Base-by-base conservation (phyloP, 2,113 vertebrate species). In the Pachycephala philippinensis region DNA sequence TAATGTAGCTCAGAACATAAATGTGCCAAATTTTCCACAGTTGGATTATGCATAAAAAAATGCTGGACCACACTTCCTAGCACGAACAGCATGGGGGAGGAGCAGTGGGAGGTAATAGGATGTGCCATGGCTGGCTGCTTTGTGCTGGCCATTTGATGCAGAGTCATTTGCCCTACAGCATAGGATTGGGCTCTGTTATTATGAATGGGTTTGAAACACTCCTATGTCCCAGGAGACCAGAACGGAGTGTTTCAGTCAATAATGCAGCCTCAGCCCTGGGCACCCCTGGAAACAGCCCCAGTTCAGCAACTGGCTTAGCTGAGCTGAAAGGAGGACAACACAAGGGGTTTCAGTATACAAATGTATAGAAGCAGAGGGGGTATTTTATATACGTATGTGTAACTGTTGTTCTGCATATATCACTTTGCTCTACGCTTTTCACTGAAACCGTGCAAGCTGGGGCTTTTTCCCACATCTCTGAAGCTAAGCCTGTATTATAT, bases 141-240 rank as follows among this genome's bases (percentile, higher is more conserved):
- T 95, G 77, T 92, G 80, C 74, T 76, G 89, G 44, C 53, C 72
- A 79, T 84, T 91, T 79, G 89, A 95, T 84, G 94, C 77, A 95
- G 63, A 94, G 93, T 84, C 94, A 87, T 95, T 89, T 94, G 69
- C 95, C 90, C 80, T 60, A 39, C 76, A 88, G 95, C 87, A 84
- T 1, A 84, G 57, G 88, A 78, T 8, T 93, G 72, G 80, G 44
- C 44, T 94, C 92, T 13, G 7, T 78, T 87, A 61, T 84, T 94
- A 78, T 84, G 76, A 87, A 96, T 86, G 90, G 85, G 53, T 95
- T 91, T 68, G 93, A 96, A 94, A 96, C 12, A 44, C 68, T 90
- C 45, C 15, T 44, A 72, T 79, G 69, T 85, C 96, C 86, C 88
- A 79, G 60, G 80, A 95, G 79, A 84, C n/a, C 79, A 81, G 56